A percentile compares a stretch with the other conserved stretches of the same genome.
These are phyloP conservation scores for Mesoclemmys tuberculata DNA, from an alignment of 2,113 vertebrate species.

Conservation along the genomic window DNA sequence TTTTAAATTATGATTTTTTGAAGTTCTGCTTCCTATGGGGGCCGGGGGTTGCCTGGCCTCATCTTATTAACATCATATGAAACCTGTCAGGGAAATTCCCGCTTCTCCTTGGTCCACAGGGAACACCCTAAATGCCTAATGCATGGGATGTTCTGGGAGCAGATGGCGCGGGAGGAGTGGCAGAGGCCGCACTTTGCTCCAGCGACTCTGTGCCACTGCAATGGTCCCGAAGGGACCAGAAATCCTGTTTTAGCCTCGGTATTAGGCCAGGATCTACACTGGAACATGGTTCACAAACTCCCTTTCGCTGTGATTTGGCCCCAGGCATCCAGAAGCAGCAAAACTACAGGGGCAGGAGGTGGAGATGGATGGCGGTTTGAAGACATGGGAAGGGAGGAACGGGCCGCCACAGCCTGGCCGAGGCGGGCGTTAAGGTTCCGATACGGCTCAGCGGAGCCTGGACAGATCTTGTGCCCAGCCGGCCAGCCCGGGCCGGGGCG, in stretches of 20 bases:
- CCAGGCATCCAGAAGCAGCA: background rate
- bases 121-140: too few relatives aligned
- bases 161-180: background rate
- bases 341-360: accelerated
- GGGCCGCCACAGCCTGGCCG: background rate
- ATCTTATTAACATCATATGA: background rate
- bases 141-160: background rate
- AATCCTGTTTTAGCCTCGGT: background rate
- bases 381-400: background rate
- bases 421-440: accelerated
- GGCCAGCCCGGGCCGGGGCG: background rate
- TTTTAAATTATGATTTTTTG: background rate
- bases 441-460: accelerated
- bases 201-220: background rate
- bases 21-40: background rate
- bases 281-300: background rate
- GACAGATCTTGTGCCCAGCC: too few relatives aligned
- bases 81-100: background rate
- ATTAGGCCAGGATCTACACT: background rate
- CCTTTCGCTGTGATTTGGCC: background rate
- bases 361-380: background rate
- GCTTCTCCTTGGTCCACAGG: too few relatives aligned
- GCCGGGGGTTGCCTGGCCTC: accelerated
- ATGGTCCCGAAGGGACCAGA: background rate
- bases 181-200: background rate